Conservation (phyloP, 2,113 vertebrate species). For the Thomomys bottae region DNA sequence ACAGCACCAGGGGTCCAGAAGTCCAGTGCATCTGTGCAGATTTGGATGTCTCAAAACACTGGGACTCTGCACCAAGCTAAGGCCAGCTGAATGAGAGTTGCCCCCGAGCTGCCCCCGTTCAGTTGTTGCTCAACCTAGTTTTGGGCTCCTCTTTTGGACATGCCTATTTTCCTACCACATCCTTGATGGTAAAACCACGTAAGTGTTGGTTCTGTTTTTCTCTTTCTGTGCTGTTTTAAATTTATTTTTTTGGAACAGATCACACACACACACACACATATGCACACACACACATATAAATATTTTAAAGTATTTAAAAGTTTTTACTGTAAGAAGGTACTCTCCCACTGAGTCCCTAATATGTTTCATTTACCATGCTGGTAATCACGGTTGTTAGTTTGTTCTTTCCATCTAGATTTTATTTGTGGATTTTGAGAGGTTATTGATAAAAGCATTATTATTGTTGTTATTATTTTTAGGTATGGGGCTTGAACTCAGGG, state of each 20-base stretch:
- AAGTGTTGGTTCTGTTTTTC: slow-evolving; percentile 54
- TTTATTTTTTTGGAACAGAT: slow-evolving; percentile 9
- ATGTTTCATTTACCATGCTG: not conserved
- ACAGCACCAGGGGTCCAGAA: not conserved
- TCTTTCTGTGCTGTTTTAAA: slow-evolving; percentile 39
- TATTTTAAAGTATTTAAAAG: not conserved
- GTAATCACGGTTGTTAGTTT: not conserved
- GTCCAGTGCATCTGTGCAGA: not conserved
- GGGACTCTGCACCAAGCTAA: not conserved
- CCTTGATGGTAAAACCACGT: not conserved
- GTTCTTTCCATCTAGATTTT: slow-evolving; percentile 1
- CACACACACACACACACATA: not conserved
- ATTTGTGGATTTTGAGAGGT: not conserved
- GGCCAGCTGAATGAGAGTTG: rapidly evolving
- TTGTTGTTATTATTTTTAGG: not conserved
- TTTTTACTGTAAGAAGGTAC: not conserved
- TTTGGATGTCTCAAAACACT: not conserved
- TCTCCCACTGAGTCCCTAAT: too few relatives aligned
- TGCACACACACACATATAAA: not conserved
- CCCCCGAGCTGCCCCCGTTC: rapidly evolving
- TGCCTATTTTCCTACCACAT: slow-evolving; percentile 36
- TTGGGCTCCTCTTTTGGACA: not conserved
- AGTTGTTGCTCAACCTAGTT: not conserved
- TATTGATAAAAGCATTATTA: not conserved
- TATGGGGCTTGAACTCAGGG: too few relatives aligned